Evolutionary conservation across 2,113 vertebrate species (phyloP), one percentile per base, ranked within the genome.

Genomic region (Pygathrix nemaeus): DNA sequence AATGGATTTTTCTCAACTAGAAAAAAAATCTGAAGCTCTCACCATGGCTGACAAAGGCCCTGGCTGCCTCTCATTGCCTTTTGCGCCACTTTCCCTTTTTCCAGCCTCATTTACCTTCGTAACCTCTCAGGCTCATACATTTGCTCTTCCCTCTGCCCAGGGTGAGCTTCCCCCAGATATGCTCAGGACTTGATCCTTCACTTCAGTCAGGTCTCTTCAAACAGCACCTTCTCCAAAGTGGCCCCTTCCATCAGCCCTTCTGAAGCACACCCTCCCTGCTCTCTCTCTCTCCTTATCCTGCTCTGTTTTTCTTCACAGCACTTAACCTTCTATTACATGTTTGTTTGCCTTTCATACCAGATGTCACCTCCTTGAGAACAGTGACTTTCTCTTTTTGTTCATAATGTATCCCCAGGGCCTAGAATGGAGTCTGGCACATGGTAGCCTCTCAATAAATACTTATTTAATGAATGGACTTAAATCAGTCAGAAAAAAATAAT

Each of bases 381-480:
- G n/a, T 38, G 18, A 68, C 84, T 87, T 83, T 30, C 70, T 97
- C 76, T 43, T 95, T 78, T 70, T 88, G 30, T 91, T 83, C 25
- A 10, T 57, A 8, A 30, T 87, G 6, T 96, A 50, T 84, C 45
- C 79, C 55, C 38, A 27, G 73, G 27, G 27, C 30, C 27, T 64
- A 32, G 61, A 86, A 81, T 45, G 83, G 84, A 73, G 73, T 79
- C 83, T 64, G 73, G 35, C 85, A 52, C 18, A 25, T 64, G 55
- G 13, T 40, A 55, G 75, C 21, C 83, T 84, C 35, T 50, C n/a
- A 45, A 13, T 81, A 57, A 70, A 50, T 83, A 83, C 27, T 90
- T 92, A 66, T 20, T 52, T 70, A 92, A 17, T 93, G 90, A 93
- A 92, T 61, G 25, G 87, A 79, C 20, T 80, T 86, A 85, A 76